Evolutionary conservation across 1,140 invertebrate genomes (phyloP), one percentile per base, ranked within the genome.

Genomic region (Zaprionus gabonicus): DNA sequence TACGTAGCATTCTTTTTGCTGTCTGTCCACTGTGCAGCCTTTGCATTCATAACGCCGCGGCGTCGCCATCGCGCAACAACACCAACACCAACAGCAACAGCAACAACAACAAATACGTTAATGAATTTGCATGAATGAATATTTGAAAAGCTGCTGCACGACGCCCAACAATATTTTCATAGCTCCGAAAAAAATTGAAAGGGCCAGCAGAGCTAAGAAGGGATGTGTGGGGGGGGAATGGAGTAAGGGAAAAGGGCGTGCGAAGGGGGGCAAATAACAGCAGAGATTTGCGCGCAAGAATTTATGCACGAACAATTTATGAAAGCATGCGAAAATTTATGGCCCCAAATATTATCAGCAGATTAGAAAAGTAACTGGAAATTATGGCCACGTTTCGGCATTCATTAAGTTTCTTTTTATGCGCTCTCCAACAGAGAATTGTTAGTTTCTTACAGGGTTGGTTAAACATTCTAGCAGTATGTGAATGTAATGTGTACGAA

Each of bases 71-170:
- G n/a, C 58, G 44, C 25, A 34, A 55, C 31, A 62, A n/a, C 34
- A 62, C 53, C 41, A 36, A 41, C 62, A 77, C 2, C 25, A 44
- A 55, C 31, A 62, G 15, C 31, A 60, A 23, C 20, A 20, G 20
- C 20, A 20, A 46, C 44, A 36, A 49, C 62, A 77, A 74, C 73
- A 80, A 72, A 63, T 62, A 76, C 63, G 71, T 76, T 81, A 81
- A 81, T 81, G 80, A 81, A 81, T 81, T 81, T 81, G 80, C 80
- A 81, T 81, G 80, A 81, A 81, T 81, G 77, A 81, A 81, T 81
- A 80, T 80, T 81, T 81, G 80, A 81, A 80, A 80, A 80, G 80
- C 77, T 80, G 78, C 78, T 78, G 78, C 71, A 66, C 44, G 62
- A 75, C 53, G 31, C 68, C 63, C 63, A 78, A 76, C 73, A 78